Evolutionary conservation across 1,140 invertebrate genomes (phyloP).

Genomic region (Heliconius congener): DNA sequence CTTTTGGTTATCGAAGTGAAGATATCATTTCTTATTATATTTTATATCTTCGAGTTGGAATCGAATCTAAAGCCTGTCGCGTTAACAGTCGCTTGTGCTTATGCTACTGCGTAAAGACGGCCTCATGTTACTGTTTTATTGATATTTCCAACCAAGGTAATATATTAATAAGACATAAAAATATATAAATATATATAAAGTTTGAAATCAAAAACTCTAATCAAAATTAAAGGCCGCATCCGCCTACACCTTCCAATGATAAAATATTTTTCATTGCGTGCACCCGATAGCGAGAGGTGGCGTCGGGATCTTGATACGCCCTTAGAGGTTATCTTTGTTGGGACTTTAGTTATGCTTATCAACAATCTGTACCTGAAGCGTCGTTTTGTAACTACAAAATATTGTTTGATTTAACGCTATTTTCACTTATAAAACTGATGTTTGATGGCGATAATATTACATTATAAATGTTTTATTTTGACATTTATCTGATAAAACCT

Average conservation of each 20-base stretch:
- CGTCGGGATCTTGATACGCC: slow-evolving; percentile 11
- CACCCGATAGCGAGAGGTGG: slow-evolving; percentile 10
- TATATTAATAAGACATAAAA: too few relatives aligned
- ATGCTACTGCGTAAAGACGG: too few relatives aligned
- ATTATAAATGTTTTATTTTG: background rate
- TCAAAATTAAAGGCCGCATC: background rate
- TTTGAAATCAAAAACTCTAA: background rate
- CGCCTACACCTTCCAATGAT: background rate
- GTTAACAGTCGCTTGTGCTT: too few relatives aligned
- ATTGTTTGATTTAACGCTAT: slow-evolving; percentile 13
- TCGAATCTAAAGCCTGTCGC: too few relatives aligned
- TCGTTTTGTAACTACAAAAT: slow-evolving; percentile 9
- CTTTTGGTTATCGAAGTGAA: too few relatives aligned
- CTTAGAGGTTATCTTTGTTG: slow-evolving; percentile 9
- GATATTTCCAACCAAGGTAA: too few relatives aligned
- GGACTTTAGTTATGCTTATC: slow-evolving; percentile 10
- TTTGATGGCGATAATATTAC: background rate
- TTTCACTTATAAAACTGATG: slow-evolving; percentile 1
- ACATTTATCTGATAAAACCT: background rate
- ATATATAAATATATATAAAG: too few relatives aligned
- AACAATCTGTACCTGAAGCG: slow-evolving; percentile 11
- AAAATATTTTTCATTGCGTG: slow-evolving; percentile 12
- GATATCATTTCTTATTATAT: too few relatives aligned
- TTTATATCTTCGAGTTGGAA: too few relatives aligned
- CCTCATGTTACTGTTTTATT: too few relatives aligned